Base-by-base conservation (phyloP, 30 jellyfish, hydroid and myxozoan genomes). In the Turritopsis rubra region DNA sequence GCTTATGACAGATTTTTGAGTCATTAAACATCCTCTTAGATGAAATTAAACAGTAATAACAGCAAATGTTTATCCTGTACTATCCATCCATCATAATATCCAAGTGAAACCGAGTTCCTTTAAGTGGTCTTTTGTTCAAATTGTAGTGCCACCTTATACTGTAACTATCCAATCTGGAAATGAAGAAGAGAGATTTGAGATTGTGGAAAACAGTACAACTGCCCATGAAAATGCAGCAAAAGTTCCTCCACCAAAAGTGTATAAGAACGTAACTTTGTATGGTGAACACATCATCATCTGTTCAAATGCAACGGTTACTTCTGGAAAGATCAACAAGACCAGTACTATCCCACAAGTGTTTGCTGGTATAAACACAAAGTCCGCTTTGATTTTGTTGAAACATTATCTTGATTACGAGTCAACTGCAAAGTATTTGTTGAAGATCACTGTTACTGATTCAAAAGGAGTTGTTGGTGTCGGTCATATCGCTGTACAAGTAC, bases 251-350 rank as follows among this genome's bases (percentile, higher is more conserved):
- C 89, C 91, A 1, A 31, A 24, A 28, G 53, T 79, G 26, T 79
- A 79, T 29, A 13, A 89, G 52, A 86, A 91, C 27, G 68, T 83
- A 24, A 85, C 92, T 17, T 71, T 90, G 66, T 79, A 90, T 71
- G 95, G 95, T 0, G 97, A 90, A 70, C 73, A 92, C 7, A 79
- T 90, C 7, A 72, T 73, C 31, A 66, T 90, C n/a, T 90, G 97
- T 66, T 86, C 95, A 1, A 86, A 86, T 68, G 92, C 89, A 16
- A 81, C 97, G 30, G 71, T 66, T 9, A 70, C 97, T 19, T 66
- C 89, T 1, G 82, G 66, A 31, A 88, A 90, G 21, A 66, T 85
- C 21, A 76, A 79, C 66, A 73, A 79, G 7, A 52, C 83, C 16
- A 66, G 65, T 54, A 74, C 85, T 54, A 95, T 91, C 21, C 82